These are phyloP conservation scores for Colletes latitarsis DNA, from an alignment of 1,140 invertebrate species.

Conservation along the genomic window DNA sequence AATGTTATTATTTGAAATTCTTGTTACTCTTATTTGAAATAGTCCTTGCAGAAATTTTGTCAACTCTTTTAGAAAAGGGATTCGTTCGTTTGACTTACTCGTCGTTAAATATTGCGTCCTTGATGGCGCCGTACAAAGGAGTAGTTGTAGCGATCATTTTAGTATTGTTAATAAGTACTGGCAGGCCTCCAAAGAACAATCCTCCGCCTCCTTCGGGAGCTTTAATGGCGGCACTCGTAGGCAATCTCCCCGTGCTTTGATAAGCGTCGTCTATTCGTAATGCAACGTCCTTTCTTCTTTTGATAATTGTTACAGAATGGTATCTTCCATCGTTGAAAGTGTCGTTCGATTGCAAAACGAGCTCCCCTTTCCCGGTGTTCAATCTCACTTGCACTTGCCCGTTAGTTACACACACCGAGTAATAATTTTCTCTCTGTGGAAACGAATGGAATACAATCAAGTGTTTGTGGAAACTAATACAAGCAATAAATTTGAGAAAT, in stretches of 20 bases:
- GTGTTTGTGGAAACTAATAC: no score
- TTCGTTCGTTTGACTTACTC: conserved; percentile 81
- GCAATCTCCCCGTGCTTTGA: conserved; percentile 80
- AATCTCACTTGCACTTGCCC: conserved; percentile 86
- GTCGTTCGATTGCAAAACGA: conserved; percentile 83
- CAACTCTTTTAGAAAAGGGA: not conserved
- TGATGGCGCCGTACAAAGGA: conserved; percentile 87
- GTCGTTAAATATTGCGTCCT: conserved; percentile 90
- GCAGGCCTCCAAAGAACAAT: conserved; percentile 86
- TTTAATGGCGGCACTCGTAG: conserved; percentile 79
- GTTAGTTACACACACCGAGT: conserved; percentile 85
- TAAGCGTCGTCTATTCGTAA: conserved; percentile 85
- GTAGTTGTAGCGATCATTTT: conserved; percentile 81
- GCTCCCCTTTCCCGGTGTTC: conserved; percentile 85
- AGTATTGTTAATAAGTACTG: conserved; percentile 80
- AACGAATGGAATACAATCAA: conserved; percentile 1
- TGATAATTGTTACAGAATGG: conserved; percentile 83
- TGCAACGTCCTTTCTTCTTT: conserved; percentile 81
- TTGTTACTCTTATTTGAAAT: no score
- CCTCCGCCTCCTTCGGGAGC: conserved; percentile 80
- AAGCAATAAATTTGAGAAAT: no score
- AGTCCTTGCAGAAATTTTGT: no score
- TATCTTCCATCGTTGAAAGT: conserved; percentile 85
- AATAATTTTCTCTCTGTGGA: conserved; percentile 83
- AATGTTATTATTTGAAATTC: no score